Evolutionary conservation across 1,140 invertebrate species (phyloP), one percentile per base, ranked within the genome.

Genomic region (Brachionus plicatilis): DNA sequence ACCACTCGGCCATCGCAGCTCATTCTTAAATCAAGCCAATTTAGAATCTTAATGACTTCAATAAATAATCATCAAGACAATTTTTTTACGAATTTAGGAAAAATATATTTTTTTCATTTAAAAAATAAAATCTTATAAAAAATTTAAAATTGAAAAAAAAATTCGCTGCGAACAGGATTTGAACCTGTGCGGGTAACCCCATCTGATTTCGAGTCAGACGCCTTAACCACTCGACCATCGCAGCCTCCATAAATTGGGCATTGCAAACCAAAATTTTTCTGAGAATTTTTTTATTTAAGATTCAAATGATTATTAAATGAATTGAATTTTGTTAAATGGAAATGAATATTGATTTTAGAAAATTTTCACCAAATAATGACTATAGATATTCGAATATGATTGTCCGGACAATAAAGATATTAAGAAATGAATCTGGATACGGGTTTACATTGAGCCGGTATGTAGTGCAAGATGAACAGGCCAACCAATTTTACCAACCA

Each of bases 161-260:
- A 65, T 65, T 65, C 78, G 78, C 50, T 80, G 78, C 78, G 78
- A 80, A 66, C 78, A 80, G 78, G 78, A 80, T 80, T 80, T 80
- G 78, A 80, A 80, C 78, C 78, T 80, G 78, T 66, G 78, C 78
- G 78, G 78, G 78, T 45, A 80, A 80, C 33, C 78, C 78, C 78
- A 80, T 45, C 78, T 45, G 78, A 80, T 80, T 80, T 80, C 78
- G 43, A 80, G 78, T 80, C 78, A 45, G 78, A 45, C 78, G 78
- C 78, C 78, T 80, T 80, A 80, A 80, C 78, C 78, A 80, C 78
- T 80, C 78, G 72, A 53, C 78, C 78, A 80, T 80, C 78, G 72
- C 72, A 76, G 72, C 72, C 9, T 47, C 45, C 11, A 47, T 47
- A 12, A 8, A 53, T 76, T 27, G 4, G 2, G 12, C 14, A 70